Base-by-base conservation (phyloP, 1,140 invertebrate genomes). In the Macrobrachium rosenbergii region DNA sequence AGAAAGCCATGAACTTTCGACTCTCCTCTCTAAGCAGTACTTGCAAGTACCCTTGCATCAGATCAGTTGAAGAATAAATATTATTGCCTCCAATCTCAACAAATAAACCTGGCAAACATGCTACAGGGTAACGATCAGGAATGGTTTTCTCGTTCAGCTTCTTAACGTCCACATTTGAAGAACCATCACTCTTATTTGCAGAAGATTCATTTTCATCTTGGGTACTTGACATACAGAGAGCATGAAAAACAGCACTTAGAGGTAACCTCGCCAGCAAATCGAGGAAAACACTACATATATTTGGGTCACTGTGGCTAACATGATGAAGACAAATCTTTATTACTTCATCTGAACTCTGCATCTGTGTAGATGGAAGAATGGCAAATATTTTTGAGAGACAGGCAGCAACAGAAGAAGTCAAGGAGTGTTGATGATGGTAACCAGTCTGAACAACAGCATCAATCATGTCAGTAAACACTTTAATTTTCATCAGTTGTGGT, bases 291-390 rank as follows among this genome's bases (percentile, higher is more conserved):
- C 93, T 91, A 87, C 93, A 91, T 3, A 95, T 91, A 21, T 88
- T 90, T 77, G 91, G 80, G 84, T 90, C 93, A 73, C 93, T 93
- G 52, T 95, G 95, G 88, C 95, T 95, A 86, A 96, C 93, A 90
- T 96, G 95, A 64, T 96, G 92, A 59, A 94, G 93, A 90, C 94
- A 94, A 43, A 96, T 91, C 90, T 95, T 93, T 67, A 94, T 92
- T 62, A 96, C 93, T 75, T 92, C 93, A 19, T 93, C 92, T 83
- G 95, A 75, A 83, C 91, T 79, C 79, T 91, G 76, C 43, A 89
- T 90, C 90, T 88, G 88, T 16, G 21, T 62, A 11, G 78, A 78
- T 7, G 78, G 59, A 17, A 88, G 59, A 14, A 82, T 45, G 28
- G 76, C 73, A n/a, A 88, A 85, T 58, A 88, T 62, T 52, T 76